Base-by-base conservation (phyloP, 2,888 invertebrate genomes). In the Xanthia icteritia region DNA sequence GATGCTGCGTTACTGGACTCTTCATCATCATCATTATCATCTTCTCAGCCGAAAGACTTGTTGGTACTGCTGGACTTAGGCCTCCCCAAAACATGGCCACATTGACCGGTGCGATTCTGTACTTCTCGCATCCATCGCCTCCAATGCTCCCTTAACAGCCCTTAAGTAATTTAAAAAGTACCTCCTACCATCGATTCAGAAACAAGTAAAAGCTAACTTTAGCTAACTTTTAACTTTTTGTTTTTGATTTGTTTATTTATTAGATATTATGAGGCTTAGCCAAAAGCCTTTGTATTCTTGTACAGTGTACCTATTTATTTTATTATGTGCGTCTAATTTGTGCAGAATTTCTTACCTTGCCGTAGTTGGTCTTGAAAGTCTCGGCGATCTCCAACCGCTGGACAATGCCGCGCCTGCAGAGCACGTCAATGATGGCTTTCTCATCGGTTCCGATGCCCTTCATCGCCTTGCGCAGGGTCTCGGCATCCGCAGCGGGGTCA, bases 401-500 rank as follows among this genome's bases (percentile, higher is more conserved):
- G 8, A 98, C 98, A 93, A 99, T 99, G 82, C 98, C 98, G 83
- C 99, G 97, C 86, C 98, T 98, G 76, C 98, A 98, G 63, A 99
- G 97, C 13, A 99, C 98, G 91, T 99, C 98, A 90, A 99, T 99
- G 93, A 99, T 98, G 79, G 99, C 98, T 91, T 98, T 98, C 94
- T 99, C 99, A 92, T 99, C 98, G 54, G 99, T 99, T 76, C 99
- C 99, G 90, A 99, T 98, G 76, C 99, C 99, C 94, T 99, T 99
- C 99, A 99, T 99, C 36, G 99, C 99, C 94, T 98, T 98, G 88
- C 98, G 97, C 73, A 99, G 97, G 79, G 98, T 97, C 86, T 98
- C 98, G 5, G 99, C 99, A 97, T 99, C 99, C 70, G 98, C 98
- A 80, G 98, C 97, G 23, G 99, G 98, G 93, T 99, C 98, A 95